Conservation (phyloP, 2,888 invertebrate species). For the Scotopteryx bipunctaria region DNA sequence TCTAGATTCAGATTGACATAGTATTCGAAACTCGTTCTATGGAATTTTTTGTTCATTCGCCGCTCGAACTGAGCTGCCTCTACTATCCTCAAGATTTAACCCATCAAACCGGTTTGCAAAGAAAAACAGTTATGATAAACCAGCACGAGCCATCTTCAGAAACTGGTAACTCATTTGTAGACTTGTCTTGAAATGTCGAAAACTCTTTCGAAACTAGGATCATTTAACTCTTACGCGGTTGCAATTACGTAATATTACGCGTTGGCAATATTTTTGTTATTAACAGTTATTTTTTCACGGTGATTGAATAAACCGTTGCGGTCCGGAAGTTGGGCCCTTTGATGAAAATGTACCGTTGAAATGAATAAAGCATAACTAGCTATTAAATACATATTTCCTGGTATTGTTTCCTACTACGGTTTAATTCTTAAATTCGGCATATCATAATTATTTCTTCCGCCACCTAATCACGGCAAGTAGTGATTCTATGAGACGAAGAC, state of each 20-base stretch:
- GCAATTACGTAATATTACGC: conserved; percentile 14
- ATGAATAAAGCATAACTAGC: neutral
- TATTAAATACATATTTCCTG: neutral
- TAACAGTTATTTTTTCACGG: conserved; percentile 11
- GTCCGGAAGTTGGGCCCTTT: conserved; percentile 21
- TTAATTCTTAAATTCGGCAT: too few species aligned
- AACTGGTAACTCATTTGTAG: neutral
- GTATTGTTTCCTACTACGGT: neutral
- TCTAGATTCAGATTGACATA: neutral
- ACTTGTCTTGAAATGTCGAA: neutral
- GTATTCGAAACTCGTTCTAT: conserved; percentile 17
- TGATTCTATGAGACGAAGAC: too few species aligned
- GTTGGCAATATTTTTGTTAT: conserved; percentile 5
- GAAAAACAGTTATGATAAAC: conserved; percentile 18
- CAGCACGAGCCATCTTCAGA: conserved; percentile 9
- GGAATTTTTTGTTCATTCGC: conserved; percentile 14
- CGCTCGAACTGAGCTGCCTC: neutral
- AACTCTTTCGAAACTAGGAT: conserved; percentile 12
- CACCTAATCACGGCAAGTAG: too few species aligned
- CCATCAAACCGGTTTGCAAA: conserved; percentile 19
- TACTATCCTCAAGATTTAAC: conserved; percentile 13
- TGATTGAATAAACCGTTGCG: conserved; percentile 12
- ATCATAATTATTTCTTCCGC: too few species aligned
- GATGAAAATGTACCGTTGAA: conserved; percentile 9
- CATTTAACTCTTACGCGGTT: conserved; percentile 9